Evolutionary conservation across 1,140 invertebrate genomes (phyloP).

Genomic region (Tribolium madens): DNA sequence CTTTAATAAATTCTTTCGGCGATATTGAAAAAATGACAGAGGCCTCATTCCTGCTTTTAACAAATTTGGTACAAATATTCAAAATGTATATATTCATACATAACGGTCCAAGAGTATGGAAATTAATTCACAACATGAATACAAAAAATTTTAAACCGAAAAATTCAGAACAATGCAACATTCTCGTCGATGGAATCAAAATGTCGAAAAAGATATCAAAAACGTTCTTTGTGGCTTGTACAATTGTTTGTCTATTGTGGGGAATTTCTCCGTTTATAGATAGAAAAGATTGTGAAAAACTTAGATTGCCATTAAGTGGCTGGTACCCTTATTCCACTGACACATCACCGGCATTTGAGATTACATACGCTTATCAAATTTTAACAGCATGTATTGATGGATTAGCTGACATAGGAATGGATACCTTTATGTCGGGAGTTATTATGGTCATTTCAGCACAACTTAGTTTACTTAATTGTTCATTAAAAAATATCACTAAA

Average conservation of each 20-base stretch:
- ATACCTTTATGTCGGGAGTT: slow-evolving; percentile 40
- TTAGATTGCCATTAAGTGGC: slow-evolving; percentile 53
- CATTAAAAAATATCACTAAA: background rate
- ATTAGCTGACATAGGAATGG: slow-evolving; percentile 43
- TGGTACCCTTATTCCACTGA: slow-evolving; percentile 60
- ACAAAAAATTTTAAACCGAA: background rate
- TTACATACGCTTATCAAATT: slow-evolving; percentile 51
- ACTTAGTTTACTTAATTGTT: slow-evolving; percentile 35
- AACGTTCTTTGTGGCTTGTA: background rate
- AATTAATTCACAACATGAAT: background rate
- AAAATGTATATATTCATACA: slow-evolving; percentile 31
- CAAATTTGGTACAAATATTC: slow-evolving; percentile 27
- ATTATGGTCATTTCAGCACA: slow-evolving; percentile 40
- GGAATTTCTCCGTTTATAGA: slow-evolving; percentile 7
- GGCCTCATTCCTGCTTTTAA: slow-evolving; percentile 41
- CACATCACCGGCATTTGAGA: slow-evolving; percentile 48
- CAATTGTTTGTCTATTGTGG: background rate
- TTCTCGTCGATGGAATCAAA: background rate
- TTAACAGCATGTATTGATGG: slow-evolving; percentile 33
- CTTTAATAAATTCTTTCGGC: slow-evolving; percentile 19
- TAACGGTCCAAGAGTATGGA: background rate
- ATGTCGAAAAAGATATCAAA: background rate
- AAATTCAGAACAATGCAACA: background rate
- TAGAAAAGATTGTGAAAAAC: background rate
- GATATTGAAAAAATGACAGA: slow-evolving; percentile 42